Percentiles rank a stretch among this genome's conserved stretches.
phyloP scores from a whole-genome alignment of 1,140 invertebrate genomes.

The Chymomyza costata region DNA sequence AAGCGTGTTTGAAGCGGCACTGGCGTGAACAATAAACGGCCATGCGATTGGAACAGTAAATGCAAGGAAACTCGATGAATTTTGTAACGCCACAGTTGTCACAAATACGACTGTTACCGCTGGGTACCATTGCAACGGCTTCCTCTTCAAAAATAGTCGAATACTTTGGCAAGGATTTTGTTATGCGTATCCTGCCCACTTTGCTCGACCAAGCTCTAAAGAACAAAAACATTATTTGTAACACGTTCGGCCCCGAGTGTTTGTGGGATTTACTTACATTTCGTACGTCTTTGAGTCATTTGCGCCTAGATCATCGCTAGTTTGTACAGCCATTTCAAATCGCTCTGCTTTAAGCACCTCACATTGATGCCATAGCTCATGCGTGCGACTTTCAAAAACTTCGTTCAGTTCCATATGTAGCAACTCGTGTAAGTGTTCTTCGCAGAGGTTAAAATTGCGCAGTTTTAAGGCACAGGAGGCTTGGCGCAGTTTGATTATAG shows the following conservation, averaged over 20 bases:
- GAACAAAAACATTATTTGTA: neutral
- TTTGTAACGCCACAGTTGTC: slow-evolving; percentile 53
- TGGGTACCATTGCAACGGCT: slow-evolving; percentile 47
- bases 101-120: slow-evolving; percentile 50
- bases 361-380: slow-evolving; percentile 57
- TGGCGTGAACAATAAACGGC: slow-evolving; percentile 55
- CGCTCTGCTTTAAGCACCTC: slow-evolving; percentile 53
- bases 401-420: slow-evolving; percentile 60
- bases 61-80: slow-evolving; percentile 56
- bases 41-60: slow-evolving; percentile 57
- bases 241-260: neutral
- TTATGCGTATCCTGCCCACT: slow-evolving; percentile 40
- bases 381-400: slow-evolving; percentile 53
- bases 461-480: slow-evolving; percentile 66
- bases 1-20: slow-evolving; percentile 51
- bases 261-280: slow-evolving; percentile 38
- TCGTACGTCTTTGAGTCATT: slow-evolving; percentile 47
- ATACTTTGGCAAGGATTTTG: slow-evolving; percentile 36
- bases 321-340: slow-evolving; percentile 56
- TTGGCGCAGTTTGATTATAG: slow-evolving; percentile 61
- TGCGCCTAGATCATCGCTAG: slow-evolving; percentile 44
- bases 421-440: slow-evolving; percentile 55
- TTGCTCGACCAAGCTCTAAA: slow-evolving; percentile 51
- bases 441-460: slow-evolving; percentile 56
- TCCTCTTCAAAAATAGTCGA: slow-evolving; percentile 49